phyloP scores from a whole-genome alignment of 2,113 vertebrate species.

The Macrotis lagotis region DNA sequence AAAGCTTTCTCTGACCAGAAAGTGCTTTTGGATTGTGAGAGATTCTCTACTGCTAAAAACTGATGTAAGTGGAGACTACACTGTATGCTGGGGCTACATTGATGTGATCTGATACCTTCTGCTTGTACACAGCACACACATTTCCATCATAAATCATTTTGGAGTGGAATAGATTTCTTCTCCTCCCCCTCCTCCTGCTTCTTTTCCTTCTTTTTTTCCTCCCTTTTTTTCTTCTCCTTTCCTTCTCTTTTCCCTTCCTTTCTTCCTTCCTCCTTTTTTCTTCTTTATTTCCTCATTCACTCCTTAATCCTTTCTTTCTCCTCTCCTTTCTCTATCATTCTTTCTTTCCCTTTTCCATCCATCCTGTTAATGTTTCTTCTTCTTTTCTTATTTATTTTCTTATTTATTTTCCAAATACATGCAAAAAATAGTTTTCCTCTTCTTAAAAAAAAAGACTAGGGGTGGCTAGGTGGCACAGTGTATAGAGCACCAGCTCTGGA shows the following conservation, averaged over 20 bases:
- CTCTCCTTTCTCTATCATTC: too few relatives aligned
- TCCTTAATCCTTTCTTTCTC: too few relatives aligned
- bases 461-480: too few relatives aligned
- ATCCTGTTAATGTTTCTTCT: not conserved
- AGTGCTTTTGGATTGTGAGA: not conserved
- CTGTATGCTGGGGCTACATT: not conserved
- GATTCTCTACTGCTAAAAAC: not conserved
- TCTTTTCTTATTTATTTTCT: too few relatives aligned
- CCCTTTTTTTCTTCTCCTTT: accelerated
- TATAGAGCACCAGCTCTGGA: too few relatives aligned
- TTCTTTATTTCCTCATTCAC: too few relatives aligned
- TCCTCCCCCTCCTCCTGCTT: not conserved
- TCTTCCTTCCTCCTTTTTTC: too few relatives aligned
- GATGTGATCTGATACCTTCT: not conserved
- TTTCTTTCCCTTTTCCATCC: not conserved
- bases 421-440: too few relatives aligned
- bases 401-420: too few relatives aligned
- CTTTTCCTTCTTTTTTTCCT: too few relatives aligned
- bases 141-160: not conserved
- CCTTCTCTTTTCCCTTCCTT: accelerated
- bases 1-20: not conserved
- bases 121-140: not conserved
- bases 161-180: not conserved
- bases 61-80: not conserved
- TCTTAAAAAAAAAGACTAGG: too few relatives aligned